A percentile compares a stretch with the other conserved stretches of the same genome.
These are phyloP conservation scores for Crotophaga sulcirostris DNA, from an alignment of 2,113 vertebrate genomes.

Conservation along the genomic window DNA sequence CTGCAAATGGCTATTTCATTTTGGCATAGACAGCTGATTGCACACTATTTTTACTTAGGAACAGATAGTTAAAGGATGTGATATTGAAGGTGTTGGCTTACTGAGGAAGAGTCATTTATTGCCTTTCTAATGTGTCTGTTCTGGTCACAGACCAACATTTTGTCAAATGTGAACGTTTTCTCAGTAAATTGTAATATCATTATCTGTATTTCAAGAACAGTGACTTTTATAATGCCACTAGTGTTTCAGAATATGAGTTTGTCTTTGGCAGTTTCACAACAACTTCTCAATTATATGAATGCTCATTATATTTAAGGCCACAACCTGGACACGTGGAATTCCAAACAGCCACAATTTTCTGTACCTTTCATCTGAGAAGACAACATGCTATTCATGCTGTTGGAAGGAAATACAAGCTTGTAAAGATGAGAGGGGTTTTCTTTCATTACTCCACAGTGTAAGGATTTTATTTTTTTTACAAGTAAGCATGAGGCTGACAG, in stretches of 20 bases:
- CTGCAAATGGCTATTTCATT: neutral
- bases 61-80: neutral
- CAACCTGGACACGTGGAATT: neutral
- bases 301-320: neutral
- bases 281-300: neutral
- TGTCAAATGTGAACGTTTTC: neutral
- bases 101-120: neutral
- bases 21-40: neutral
- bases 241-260: neutral
- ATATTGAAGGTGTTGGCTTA: neutral
- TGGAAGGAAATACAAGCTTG: neutral
- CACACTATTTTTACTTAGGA: neutral
- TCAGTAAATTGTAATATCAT: neutral
- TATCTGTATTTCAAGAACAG: neutral
- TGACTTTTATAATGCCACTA: neutral
- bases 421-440: neutral
- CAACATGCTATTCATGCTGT: neutral
- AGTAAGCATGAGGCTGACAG: constrained; percentile 15
- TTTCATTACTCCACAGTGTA: constrained; percentile 20
- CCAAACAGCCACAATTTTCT: neutral
- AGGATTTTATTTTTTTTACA: constrained; percentile 12
- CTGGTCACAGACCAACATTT: neutral
- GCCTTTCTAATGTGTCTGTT: neutral
- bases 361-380: neutral
- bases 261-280: neutral